phyloP scores from a whole-genome alignment of 2,113 vertebrate genomes.

The Merops nubicus region DNA sequence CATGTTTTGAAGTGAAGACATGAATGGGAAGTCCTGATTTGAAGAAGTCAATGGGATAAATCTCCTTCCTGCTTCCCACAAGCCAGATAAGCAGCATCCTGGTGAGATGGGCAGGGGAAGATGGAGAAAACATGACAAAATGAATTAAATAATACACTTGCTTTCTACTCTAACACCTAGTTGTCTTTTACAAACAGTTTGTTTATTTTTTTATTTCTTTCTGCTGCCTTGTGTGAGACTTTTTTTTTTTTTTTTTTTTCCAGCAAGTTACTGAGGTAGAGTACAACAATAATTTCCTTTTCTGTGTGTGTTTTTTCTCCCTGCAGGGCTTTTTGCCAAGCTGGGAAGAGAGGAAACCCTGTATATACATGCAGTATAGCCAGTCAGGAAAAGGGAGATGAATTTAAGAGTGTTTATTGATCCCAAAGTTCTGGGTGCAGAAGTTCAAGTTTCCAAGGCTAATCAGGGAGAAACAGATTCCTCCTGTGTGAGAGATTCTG shows the following conservation, averaged over 20 bases:
- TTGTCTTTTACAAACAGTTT: not conserved
- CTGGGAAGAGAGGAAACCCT: not conserved
- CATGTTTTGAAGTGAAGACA: not conserved
- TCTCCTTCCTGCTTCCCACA: not conserved
- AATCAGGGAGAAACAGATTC: not conserved
- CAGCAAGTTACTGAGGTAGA: not conserved
- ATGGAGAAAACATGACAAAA: not conserved
- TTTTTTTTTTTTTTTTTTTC: not conserved
- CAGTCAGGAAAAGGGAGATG: not conserved
- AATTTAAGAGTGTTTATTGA: not conserved
- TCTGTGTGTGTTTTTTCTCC: not conserved
- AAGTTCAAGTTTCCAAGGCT: not conserved
- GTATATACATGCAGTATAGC: not conserved
- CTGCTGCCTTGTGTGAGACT: not conserved
- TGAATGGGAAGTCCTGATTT: not conserved
- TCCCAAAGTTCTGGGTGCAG: not conserved
- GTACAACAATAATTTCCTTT: not conserved
- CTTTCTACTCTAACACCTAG: not conserved
- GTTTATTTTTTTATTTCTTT: not conserved
- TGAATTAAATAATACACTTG: not conserved
- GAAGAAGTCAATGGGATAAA: not conserved
- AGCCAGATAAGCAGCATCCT: not conserved
- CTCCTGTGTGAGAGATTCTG: rapidly evolving
- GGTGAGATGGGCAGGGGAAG: not conserved
- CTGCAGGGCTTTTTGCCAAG: not conserved